Evolutionary conservation across 2,113 vertebrate species (phyloP).

Genomic region (Telmatochromis sp.): DNA sequence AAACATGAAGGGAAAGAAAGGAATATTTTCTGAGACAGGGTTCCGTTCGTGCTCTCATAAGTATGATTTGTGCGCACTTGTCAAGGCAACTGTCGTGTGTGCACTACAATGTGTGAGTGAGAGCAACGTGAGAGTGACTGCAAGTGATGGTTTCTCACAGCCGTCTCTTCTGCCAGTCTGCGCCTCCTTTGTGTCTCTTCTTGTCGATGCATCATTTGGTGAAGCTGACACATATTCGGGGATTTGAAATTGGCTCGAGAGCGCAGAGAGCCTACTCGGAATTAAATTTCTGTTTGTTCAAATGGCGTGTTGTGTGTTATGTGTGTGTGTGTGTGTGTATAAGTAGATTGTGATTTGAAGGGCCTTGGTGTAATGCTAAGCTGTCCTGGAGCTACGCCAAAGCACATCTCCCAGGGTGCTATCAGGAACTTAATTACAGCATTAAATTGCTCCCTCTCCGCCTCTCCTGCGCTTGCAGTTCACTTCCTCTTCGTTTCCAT

Average conservation of each 20-base stretch:
- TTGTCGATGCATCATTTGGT: slow-evolving; percentile 40
- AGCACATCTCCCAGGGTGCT: slow-evolving; percentile 63
- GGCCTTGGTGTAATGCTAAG: slow-evolving; percentile 43
- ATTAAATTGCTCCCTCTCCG: slow-evolving; percentile 59
- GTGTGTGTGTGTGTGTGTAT: neutral
- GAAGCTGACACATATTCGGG: slow-evolving; percentile 40
- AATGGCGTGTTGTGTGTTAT: neutral
- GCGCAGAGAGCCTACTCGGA: neutral
- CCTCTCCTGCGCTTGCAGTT: neutral
- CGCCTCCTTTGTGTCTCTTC: slow-evolving; percentile 44
- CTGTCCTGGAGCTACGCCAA: slow-evolving; percentile 62
- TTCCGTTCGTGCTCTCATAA: neutral
- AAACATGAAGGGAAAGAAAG: neutral
- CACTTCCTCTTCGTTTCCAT: slow-evolving; percentile 3
- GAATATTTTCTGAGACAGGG: slow-evolving; percentile 11
- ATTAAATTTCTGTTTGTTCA: slow-evolving; percentile 39
- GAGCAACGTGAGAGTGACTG: neutral
- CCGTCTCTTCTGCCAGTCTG: slow-evolving; percentile 19
- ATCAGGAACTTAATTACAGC: slow-evolving; percentile 70
- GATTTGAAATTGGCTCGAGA: slow-evolving; percentile 23
- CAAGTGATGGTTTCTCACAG: slow-evolving; percentile 30
- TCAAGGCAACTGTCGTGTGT: slow-evolving; percentile 6
- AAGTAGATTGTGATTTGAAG: slow-evolving; percentile 29
- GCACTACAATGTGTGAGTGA: slow-evolving; percentile 1
- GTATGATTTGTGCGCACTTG: slow-evolving; percentile 35